Percentiles rank a stretch among this genome's conserved stretches.
These are phyloP conservation scores for Gobiocypris rarus DNA, from an alignment of 2,113 vertebrate genomes.

Conservation along the genomic window DNA sequence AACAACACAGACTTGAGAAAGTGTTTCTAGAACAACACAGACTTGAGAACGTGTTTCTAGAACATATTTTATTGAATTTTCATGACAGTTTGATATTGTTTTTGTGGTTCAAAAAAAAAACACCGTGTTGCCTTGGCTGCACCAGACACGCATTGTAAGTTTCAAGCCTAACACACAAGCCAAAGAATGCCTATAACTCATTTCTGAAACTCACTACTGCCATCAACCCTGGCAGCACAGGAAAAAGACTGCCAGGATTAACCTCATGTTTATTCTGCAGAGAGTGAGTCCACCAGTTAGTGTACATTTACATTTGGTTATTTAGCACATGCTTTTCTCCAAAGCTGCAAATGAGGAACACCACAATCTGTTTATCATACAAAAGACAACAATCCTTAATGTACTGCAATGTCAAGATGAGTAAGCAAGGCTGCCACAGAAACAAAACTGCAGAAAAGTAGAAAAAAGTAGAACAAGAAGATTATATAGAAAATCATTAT, in stretches of 20 bases:
- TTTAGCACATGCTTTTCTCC: neutral
- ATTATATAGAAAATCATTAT: neutral
- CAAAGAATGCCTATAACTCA: constrained; percentile 52
- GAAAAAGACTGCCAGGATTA: neutral
- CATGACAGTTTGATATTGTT: neutral
- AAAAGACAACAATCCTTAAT: neutral
- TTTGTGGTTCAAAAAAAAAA: neutral
- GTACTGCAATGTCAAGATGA: neutral
- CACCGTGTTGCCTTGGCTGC: constrained; percentile 8
- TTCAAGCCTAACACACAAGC: neutral
- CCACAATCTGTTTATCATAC: constrained; percentile 13
- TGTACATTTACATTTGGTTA: neutral
- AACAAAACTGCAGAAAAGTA: neutral
- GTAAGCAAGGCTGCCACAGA: neutral
- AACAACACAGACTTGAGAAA: no score
- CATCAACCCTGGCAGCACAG: constrained; percentile 31
- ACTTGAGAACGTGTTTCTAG: neutral
- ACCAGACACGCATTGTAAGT: neutral
- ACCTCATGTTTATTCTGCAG: constrained; percentile 42
- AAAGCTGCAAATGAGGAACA: neutral
- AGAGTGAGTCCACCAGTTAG: neutral
- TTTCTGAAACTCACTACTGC: constrained; percentile 46
- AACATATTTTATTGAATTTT: neutral
- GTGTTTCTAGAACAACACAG: no score
- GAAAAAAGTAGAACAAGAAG: neutral